Conservation (phyloP, 2,888 invertebrate genomes). For the Ernsta delagoae region DNA sequence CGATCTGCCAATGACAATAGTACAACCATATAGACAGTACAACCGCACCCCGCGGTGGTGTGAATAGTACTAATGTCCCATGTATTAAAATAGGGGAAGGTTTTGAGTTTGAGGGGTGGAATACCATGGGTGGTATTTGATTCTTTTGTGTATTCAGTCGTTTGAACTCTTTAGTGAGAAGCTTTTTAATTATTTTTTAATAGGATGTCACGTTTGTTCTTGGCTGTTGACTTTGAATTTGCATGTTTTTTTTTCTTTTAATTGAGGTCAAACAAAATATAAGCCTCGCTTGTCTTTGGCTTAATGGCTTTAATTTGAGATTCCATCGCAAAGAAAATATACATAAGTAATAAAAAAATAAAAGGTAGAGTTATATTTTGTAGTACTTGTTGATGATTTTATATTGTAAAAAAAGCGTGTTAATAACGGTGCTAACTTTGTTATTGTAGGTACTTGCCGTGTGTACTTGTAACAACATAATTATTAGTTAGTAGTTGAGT, state of each 20-base stretch:
- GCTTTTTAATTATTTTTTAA: conserved; percentile 30
- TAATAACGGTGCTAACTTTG: no score
- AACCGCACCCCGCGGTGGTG: conserved; percentile 19
- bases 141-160: conserved; percentile 14
- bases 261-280: neutral
- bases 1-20: conserved; percentile 2
- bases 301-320: no score
- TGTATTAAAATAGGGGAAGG: neutral
- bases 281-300: no score
- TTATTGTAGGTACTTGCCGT: no score
- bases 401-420: no score
- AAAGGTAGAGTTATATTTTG: no score
- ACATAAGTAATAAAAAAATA: no score
- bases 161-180: conserved; percentile 14
- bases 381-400: no score
- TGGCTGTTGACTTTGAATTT: conserved; percentile 1
- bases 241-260: neutral
- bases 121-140: conserved; percentile 16
- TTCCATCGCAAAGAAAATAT: no score
- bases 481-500: no score
- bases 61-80: conserved; percentile 16
- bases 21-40: neutral
- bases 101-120: conserved; percentile 13
- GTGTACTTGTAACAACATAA: no score
- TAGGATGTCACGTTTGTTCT: conserved; percentile 8